These are phyloP conservation scores for Megathymus violae DNA, from an alignment of 1,140 invertebrate species.

Conservation along the genomic window DNA sequence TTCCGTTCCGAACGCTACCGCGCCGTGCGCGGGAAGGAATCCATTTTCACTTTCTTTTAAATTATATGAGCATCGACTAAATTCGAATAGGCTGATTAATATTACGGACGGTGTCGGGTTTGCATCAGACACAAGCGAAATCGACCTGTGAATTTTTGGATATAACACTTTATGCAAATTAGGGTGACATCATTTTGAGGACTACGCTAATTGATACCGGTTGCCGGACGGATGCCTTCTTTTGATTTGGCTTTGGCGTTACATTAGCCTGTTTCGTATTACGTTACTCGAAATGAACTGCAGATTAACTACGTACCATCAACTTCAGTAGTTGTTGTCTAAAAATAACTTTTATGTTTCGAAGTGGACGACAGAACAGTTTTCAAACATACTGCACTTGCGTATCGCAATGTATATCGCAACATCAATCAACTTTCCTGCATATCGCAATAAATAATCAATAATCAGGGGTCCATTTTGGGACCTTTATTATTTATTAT, in stretches of 20 bases:
- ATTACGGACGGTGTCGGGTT: slow-evolving; percentile 40
- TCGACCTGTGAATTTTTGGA: slow-evolving; percentile 39
- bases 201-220: slow-evolving; percentile 2
- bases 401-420: slow-evolving; percentile 22
- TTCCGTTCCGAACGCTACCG: slow-evolving; percentile 40
- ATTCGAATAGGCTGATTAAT: slow-evolving; percentile 53
- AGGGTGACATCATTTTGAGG: slow-evolving; percentile 28
- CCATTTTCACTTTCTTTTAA: slow-evolving; percentile 77
- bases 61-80: slow-evolving; percentile 60
- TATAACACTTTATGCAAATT: slow-evolving; percentile 30
- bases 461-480: too few species aligned
- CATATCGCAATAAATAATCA: slow-evolving; percentile 32
- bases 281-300: too few species aligned
- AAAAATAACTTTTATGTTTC: slow-evolving; percentile 23
- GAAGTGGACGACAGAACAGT: slow-evolving; percentile 23
- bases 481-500: too few species aligned
- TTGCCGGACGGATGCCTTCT: slow-evolving; percentile 1
- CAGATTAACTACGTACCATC: too few species aligned
- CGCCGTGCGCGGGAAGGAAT: slow-evolving; percentile 46
- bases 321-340: slow-evolving; percentile 7
- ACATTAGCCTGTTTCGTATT: not conserved
- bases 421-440: slow-evolving; percentile 32
- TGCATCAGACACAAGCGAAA: slow-evolving; percentile 45
- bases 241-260: slow-evolving; percentile 5
- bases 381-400: slow-evolving; percentile 21